These are phyloP conservation scores for Diadema setosum DNA, from an alignment of 35 echinoderm and acorn worm genomes.

Conservation along the genomic window DNA sequence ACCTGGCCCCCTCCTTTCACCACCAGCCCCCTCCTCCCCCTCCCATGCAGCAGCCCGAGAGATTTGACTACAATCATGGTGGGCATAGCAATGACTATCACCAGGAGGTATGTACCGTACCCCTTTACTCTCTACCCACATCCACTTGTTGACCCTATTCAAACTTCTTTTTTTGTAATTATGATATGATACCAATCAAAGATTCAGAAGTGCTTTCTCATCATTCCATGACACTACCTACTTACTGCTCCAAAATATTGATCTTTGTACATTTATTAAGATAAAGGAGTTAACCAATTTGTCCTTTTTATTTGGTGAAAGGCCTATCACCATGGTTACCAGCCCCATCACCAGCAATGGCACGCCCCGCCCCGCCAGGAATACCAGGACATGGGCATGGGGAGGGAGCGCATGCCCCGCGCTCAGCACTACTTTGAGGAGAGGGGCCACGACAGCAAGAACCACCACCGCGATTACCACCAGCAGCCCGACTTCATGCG, in stretches of 20 bases:
- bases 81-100: background rate
- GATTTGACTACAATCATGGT: conserved; percentile 20
- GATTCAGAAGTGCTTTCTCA: too few relatives aligned
- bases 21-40: background rate
- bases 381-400: background rate
- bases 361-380: background rate
- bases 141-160: too few relatives aligned
- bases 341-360: background rate
- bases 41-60: background rate
- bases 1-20: background rate
- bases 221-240: too few relatives aligned
- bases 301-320: too few relatives aligned
- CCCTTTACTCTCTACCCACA: too few relatives aligned
- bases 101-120: background rate
- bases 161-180: too few relatives aligned
- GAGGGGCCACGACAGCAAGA: background rate
- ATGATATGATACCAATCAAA: too few relatives aligned
- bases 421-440: background rate
- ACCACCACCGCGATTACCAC: background rate
- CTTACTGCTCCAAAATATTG: too few relatives aligned
- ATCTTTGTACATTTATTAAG: too few relatives aligned
- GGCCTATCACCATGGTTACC: background rate
- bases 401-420: background rate
- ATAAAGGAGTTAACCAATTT: too few relatives aligned
- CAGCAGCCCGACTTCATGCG: background rate